phyloP scores from a whole-genome alignment of 2,797 vertebrate genomes.

The Scarus forsteni region DNA sequence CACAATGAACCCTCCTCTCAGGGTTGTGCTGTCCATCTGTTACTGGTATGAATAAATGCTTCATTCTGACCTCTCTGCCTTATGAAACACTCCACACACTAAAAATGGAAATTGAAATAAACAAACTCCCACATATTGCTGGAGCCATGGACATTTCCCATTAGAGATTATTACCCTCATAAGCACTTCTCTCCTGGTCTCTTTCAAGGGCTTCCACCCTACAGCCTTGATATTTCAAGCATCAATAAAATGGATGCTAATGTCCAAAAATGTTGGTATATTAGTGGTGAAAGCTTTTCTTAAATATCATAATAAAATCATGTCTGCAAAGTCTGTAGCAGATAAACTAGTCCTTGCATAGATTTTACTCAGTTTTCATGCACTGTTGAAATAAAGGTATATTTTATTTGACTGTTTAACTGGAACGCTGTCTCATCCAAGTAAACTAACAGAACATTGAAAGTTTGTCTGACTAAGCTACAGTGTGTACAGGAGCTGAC shows the following conservation, averaged over 20 bases:
- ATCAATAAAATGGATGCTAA: constrained; percentile 24
- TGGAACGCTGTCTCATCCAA: too few relatives aligned
- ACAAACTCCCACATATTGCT: constrained; percentile 16
- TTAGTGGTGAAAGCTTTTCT: background rate
- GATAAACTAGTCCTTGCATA: background rate
- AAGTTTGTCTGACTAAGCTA: too few relatives aligned
- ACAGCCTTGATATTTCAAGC: constrained; percentile 20
- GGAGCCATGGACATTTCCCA: constrained; percentile 17
- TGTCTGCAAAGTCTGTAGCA: constrained; percentile 19
- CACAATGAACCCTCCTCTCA: constrained; percentile 10
- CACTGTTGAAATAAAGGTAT: too few relatives aligned
- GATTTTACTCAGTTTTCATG: too few relatives aligned
- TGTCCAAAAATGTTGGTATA: constrained; percentile 13
- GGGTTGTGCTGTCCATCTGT: constrained; percentile 17
- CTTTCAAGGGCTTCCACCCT: constrained; percentile 10
- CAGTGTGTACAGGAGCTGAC: too few relatives aligned
- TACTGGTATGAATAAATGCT: constrained; percentile 25
- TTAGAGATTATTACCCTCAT: background rate
- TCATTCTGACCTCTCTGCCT: constrained; percentile 16
- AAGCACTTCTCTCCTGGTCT: constrained; percentile 3
- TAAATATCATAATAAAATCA: constrained; percentile 22
- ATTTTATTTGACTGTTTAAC: too few relatives aligned
- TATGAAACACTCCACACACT: background rate
- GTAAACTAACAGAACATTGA: too few relatives aligned
- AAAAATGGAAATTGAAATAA: constrained; percentile 38